These are phyloP conservation scores for Lasioglossum morio DNA, from an alignment of 2,888 invertebrate genomes.

Conservation along the genomic window DNA sequence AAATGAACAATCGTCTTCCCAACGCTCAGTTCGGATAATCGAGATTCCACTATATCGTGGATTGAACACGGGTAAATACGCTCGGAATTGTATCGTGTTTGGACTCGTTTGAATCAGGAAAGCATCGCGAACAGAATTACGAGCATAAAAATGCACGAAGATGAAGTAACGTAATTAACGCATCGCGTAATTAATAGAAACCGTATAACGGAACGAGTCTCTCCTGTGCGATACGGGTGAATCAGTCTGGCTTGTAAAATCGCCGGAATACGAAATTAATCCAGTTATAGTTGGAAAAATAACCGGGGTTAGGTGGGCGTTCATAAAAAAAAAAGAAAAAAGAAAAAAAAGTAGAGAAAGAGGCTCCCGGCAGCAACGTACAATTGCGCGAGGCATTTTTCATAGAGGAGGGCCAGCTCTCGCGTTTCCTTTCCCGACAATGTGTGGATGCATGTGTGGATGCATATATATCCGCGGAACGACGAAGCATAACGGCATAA, in stretches of 20 bases:
- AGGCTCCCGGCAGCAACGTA: conserved; percentile 25
- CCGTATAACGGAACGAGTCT: neutral
- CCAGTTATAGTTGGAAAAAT: conserved; percentile 30
- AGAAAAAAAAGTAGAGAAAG: neutral
- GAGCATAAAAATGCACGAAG: neutral
- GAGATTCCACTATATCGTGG: no score
- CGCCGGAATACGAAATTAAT: conserved; percentile 25
- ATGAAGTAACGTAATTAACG: neutral
- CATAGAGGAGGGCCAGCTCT: conserved; percentile 29
- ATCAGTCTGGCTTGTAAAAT: neutral
- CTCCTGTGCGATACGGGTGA: neutral
- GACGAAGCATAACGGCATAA: conserved; percentile 72
- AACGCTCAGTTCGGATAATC: neutral
- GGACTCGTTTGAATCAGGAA: neutral
- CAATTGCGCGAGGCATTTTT: conserved; percentile 26
- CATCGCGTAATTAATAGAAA: neutral
- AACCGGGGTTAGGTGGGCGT: conserved; percentile 35
- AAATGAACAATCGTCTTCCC: no score
- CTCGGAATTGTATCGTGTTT: neutral
- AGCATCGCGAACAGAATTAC: neutral
- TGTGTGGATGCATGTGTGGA: conserved; percentile 38
- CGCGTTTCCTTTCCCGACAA: conserved; percentile 42
- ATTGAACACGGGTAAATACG: no score
- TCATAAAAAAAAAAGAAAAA: conserved; percentile 12
- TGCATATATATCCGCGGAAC: conserved; percentile 52